Base-by-base conservation (phyloP, 2,888 invertebrate genomes). In the Noctua janthina region DNA sequence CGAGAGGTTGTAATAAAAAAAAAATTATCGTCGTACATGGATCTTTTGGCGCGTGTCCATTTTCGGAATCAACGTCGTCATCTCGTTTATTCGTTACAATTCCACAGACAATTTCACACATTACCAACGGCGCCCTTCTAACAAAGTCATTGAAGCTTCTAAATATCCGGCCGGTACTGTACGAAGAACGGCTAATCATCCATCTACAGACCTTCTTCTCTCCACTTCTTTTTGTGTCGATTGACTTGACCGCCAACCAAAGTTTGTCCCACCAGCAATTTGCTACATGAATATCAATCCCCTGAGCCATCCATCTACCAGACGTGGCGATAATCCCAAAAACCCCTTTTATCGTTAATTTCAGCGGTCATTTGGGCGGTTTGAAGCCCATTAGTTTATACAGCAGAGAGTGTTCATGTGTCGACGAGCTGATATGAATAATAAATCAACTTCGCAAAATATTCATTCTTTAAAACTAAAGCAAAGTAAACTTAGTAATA, bases 401-500 rank as follows among this genome's bases (percentile, higher is more conserved):
- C 20, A 54, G 67, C n/a, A 54, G 20, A 39, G 20, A 39, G 39
- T 74, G n/a, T 72, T 35, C 15, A 35, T 35, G 29, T 29, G 39
- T 67, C 78, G 49, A 80, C 72, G 1, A 59, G 10, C 15, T 74
- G 43, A 76, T 70, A 51, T 78, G 56, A 83, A 78, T 70, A 83
- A 49, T 78, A 83, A 78, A 78, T 78, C 49, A 69, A 69, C 54
- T 74, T 43, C n/a, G 20, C 66, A n/a, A 78, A 74, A 73, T 74
- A 71, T 76, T 70, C 17, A 17, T 83, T 68, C 35, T 35, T n/a
- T 68, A 83, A 51, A 80, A 83, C 51, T 74, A 76, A 83, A 74
- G 64, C 76, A 87, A 80, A 84, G 70, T 87, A 76, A 80, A 76
- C 67, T 72, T 51, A 23, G 66, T 87, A 78, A 78, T 76, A 74